Evolutionary conservation across 2,888 invertebrate genomes (phyloP).

Genomic region (Tachina grossa): DNA sequence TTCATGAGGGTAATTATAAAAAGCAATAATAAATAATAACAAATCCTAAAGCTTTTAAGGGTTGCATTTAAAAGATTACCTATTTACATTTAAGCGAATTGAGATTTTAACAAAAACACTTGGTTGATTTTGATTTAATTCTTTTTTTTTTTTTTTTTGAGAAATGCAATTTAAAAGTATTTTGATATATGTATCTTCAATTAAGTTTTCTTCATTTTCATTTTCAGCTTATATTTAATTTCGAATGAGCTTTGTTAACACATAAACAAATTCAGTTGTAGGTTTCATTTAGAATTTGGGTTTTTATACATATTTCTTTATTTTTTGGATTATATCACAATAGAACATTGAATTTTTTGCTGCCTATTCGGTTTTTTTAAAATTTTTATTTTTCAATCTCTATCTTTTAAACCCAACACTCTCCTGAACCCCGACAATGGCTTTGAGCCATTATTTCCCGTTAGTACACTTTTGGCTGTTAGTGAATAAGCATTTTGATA

Average conservation of each 20-base stretch:
- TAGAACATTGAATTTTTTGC: constrained; percentile 3
- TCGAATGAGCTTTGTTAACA: constrained; percentile 42
- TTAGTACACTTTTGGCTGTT: constrained; percentile 61
- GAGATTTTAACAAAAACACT: background rate
- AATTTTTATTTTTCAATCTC: constrained; percentile 40
- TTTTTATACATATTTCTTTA: background rate
- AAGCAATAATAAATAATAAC: background rate
- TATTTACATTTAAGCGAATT: background rate
- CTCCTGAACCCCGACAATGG: constrained; percentile 83
- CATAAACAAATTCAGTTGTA: background rate
- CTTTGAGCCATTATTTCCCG: constrained; percentile 75
- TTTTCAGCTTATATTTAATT: constrained; percentile 1
- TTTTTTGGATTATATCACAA: constrained; percentile 39
- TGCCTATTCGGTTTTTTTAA: constrained; percentile 5
- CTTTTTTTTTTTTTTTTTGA: background rate
- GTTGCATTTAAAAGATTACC: too few species aligned
- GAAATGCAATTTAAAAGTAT: too few species aligned
- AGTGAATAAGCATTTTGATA: constrained; percentile 79
- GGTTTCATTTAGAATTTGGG: background rate
- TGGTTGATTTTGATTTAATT: background rate
- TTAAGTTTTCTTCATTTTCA: background rate
- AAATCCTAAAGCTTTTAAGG: background rate
- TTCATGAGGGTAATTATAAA: constrained; percentile 7
- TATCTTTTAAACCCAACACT: constrained; percentile 77
- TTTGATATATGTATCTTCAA: background rate